Conservation (phyloP, 2,888 invertebrate genomes). For the Drosophila prolongata region DNA sequence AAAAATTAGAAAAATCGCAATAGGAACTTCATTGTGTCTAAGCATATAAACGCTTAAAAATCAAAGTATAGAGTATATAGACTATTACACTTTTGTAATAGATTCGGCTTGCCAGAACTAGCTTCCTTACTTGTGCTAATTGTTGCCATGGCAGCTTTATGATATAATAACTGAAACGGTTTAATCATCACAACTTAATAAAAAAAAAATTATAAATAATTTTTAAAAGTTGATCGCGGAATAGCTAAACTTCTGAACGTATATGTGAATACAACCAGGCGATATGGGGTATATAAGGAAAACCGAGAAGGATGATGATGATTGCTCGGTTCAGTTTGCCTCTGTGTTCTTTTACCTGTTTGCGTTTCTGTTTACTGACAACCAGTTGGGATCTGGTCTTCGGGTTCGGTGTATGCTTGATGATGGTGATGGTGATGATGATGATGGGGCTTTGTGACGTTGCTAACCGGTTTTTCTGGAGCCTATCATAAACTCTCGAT, state of each 20-base stretch:
- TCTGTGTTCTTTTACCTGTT: conserved; percentile 43
- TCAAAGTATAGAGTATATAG: too few species aligned
- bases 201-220: background rate
- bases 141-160: too few species aligned
- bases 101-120: too few species aligned
- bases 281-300: conserved; percentile 24
- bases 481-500: conserved; percentile 37
- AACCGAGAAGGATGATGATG: conserved; percentile 27
- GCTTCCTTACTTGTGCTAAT: too few species aligned
- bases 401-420: conserved; percentile 19
- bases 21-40: too few species aligned
- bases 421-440: conserved; percentile 15
- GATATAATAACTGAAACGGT: too few species aligned
- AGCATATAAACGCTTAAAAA: too few species aligned
- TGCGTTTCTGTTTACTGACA: conserved; percentile 36
- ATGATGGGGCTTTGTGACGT: conserved; percentile 38
- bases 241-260: background rate
- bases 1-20: too few species aligned
- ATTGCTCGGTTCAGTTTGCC: conserved; percentile 16
- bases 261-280: conserved; percentile 5
- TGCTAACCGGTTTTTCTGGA: conserved; percentile 40
- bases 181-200: background rate
- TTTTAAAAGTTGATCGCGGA: background rate
- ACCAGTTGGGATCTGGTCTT: conserved; percentile 40
- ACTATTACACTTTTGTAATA: too few species aligned